Percentiles rank a stretch among this genome's conserved stretches.
Evolutionary conservation across 1,140 invertebrate genomes (phyloP).

Genomic region (Drosophila nebulosa): DNA sequence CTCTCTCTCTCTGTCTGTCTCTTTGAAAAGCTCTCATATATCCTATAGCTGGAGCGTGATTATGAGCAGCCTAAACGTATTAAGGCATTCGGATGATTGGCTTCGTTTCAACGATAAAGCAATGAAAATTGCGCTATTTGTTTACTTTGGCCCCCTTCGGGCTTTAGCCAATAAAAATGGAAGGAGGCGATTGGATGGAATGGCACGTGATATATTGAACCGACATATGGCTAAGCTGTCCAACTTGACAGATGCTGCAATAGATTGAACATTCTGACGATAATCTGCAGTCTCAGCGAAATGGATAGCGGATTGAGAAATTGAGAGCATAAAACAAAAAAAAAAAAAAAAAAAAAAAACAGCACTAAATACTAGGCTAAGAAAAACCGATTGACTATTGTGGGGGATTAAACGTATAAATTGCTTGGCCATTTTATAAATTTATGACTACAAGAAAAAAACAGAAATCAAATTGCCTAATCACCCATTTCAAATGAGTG

Average conservation of each 20-base stretch:
- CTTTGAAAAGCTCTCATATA: constrained; percentile 21
- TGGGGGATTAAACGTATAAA: neutral
- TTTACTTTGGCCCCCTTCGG: constrained; percentile 29
- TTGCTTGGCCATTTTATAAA: neutral
- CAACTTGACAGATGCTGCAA: constrained; percentile 59
- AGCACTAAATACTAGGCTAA: neutral
- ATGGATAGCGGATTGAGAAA: constrained; percentile 21
- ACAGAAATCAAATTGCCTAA: neutral
- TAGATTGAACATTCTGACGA: constrained; percentile 30
- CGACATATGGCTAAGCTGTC: constrained; percentile 55
- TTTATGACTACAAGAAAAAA: neutral
- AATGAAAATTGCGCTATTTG: constrained; percentile 72
- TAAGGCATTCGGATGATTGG: constrained; percentile 61
- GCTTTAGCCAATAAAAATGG: neutral
- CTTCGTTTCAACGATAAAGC: constrained; percentile 42
- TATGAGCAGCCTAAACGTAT: constrained; percentile 76
- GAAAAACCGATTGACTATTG: neutral
- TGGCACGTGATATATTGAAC: constrained; percentile 44
- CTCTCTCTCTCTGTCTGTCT: constrained; percentile 2
- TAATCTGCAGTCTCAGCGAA: constrained; percentile 63
- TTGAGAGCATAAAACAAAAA: constrained; percentile 27
- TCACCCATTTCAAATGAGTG: neutral
- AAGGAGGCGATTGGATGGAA: neutral
- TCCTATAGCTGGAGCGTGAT: constrained; percentile 72
- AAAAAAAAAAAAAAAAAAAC: neutral